A percentile compares a stretch with the other conserved stretches of the same genome.
Evolutionary conservation across 2,797 vertebrate species (phyloP).

Genomic region (Tragopan temminckii): DNA sequence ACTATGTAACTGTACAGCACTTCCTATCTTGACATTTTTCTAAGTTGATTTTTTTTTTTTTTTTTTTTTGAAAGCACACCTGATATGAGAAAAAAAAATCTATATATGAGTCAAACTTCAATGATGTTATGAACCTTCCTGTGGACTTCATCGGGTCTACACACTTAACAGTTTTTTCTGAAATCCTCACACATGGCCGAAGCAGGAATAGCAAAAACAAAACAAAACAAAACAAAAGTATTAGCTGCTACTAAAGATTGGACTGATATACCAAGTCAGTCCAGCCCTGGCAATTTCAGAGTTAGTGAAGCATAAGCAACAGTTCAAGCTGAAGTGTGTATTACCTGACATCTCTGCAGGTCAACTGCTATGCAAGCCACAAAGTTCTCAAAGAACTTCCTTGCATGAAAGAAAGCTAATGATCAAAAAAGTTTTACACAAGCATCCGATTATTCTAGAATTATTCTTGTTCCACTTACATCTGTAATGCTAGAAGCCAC

Average conservation of each 20-base stretch:
- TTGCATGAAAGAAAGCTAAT: rapidly evolving
- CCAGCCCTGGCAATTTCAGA: not conserved
- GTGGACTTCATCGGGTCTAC: not conserved
- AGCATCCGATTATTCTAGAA: not conserved
- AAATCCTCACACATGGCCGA: not conserved
- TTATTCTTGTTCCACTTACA: not conserved
- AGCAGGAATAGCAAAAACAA: not conserved
- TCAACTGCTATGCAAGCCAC: not conserved
- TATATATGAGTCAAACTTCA: not conserved
- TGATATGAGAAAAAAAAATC: not conserved
- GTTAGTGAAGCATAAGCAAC: not conserved
- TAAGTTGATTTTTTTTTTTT: not conserved
- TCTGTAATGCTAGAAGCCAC: not conserved
- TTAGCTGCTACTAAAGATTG: not conserved
- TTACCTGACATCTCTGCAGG: not conserved
- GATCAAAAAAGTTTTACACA: not conserved
- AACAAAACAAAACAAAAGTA: not conserved
- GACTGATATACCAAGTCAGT: not conserved
- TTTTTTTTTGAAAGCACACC: not conserved
- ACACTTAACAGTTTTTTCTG: not conserved
- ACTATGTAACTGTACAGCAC: not conserved
- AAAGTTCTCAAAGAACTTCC: not conserved
- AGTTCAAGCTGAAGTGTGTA: not conserved
- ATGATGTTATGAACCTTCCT: not conserved
- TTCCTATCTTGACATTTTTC: not conserved